Conservation (phyloP, 92 coral and sea anemone species). For the Palythoa grandiflora region DNA sequence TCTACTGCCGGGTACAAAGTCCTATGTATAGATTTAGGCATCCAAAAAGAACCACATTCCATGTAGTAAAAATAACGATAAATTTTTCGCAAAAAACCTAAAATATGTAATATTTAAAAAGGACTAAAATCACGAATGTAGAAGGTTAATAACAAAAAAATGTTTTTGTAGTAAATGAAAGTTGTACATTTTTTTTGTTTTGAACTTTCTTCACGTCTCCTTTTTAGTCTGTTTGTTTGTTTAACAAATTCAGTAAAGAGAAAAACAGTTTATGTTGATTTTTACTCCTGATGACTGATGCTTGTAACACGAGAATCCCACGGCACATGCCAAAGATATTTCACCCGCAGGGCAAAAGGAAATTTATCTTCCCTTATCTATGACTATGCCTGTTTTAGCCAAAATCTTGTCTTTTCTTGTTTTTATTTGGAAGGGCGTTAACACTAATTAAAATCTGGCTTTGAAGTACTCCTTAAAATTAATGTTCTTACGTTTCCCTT, state of each 20-base stretch:
- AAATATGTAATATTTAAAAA: not conserved
- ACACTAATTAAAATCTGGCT: conserved; percentile 45
- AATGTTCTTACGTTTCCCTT: not conserved
- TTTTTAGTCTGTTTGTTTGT: conserved; percentile 2
- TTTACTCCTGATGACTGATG: not conserved
- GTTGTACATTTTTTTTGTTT: not conserved
- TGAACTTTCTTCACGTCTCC: not conserved
- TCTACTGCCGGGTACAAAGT: not conserved
- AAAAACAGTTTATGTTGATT: not conserved
- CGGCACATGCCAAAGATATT: conserved; percentile 19
- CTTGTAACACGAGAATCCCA: conserved; percentile 27
- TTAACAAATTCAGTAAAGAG: conserved; percentile 20
- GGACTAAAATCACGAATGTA: not conserved
- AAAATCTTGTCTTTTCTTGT: conserved; percentile 34
- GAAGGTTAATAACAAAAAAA: not conserved
- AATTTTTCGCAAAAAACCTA: not conserved
- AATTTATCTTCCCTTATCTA: conserved; percentile 34
- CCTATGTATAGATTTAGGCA: not conserved
- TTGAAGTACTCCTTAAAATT: not conserved
- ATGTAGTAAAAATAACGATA: not conserved
- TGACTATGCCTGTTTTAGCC: conserved; percentile 28
- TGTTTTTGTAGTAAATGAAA: not conserved
- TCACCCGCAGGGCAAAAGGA: conserved; percentile 23
- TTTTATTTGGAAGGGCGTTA: conserved; percentile 32
- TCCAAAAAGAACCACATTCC: not conserved